Evolutionary conservation across 2,888 invertebrate species (phyloP).

Genomic region (Acronicta alni): DNA sequence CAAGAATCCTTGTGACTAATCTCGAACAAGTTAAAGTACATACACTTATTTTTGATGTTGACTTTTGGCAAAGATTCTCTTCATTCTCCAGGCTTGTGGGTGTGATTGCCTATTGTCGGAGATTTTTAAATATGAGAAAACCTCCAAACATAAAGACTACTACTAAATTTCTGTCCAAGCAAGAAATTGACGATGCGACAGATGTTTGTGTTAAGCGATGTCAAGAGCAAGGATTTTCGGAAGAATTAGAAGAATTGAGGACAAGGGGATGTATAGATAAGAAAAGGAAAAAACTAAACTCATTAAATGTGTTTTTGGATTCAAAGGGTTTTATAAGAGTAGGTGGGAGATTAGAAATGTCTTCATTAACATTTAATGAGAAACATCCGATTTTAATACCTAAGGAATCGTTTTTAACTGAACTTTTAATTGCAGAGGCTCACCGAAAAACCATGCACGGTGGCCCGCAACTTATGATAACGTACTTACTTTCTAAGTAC

Average conservation of each 20-base stretch:
- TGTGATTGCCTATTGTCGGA: background rate
- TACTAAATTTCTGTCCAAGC: background rate
- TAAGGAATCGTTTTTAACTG: background rate
- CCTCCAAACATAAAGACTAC: too few species aligned
- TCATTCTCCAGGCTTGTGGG: background rate
- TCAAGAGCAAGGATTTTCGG: too few species aligned
- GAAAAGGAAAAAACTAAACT: too few species aligned
- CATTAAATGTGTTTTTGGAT: too few species aligned
- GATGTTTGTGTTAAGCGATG: background rate
- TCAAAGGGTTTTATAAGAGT: too few species aligned
- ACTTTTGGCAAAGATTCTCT: constrained; percentile 20
- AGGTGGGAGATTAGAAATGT: background rate
- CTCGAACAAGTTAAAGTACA: constrained; percentile 2
- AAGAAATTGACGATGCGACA: background rate
- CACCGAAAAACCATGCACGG: constrained; percentile 20
- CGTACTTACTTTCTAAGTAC: too few species aligned
- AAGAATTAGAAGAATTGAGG: too few species aligned
- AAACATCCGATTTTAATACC: background rate
- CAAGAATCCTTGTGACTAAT: too few species aligned
- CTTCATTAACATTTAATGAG: background rate
- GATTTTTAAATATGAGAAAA: background rate
- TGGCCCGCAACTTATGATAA: constrained; percentile 13
- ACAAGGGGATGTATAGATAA: too few species aligned
- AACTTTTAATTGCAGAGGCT: constrained; percentile 6
- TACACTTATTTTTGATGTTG: constrained; percentile 8